Conservation (phyloP, 1,140 invertebrate genomes). For the Thalassaphorura encarpata region DNA sequence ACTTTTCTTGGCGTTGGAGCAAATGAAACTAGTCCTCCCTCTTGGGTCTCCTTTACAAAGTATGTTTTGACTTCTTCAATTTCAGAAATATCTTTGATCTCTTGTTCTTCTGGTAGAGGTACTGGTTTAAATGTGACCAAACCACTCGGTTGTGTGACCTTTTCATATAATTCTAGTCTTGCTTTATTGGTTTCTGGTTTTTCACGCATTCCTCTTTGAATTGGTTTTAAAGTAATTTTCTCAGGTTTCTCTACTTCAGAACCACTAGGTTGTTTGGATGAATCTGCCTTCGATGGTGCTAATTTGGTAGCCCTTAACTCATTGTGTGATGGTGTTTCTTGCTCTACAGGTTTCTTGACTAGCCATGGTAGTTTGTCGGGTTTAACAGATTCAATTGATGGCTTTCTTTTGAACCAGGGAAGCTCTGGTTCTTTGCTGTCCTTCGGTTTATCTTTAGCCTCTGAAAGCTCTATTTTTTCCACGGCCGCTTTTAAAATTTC, state of each 20-base stretch:
- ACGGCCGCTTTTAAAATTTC: background rate
- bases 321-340: background rate
- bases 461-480: background rate
- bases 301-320: no score
- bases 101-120: background rate
- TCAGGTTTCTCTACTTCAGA: no score
- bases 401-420: background rate
- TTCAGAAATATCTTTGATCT: background rate
- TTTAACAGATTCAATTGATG: background rate
- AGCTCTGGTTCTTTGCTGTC: background rate
- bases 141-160: background rate
- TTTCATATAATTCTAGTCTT: conserved; percentile 19
- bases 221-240: no score
- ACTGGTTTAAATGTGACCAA: background rate
- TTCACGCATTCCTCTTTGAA: no score
- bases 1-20: background rate
- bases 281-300: no score
- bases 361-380: background rate
- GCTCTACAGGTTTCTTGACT: background rate
- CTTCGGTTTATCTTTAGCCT: background rate
- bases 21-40: background rate
- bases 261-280: no score
- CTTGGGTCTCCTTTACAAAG: background rate
- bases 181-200: background rate
- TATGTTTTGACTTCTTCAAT: background rate